These are phyloP conservation scores for Syngnathus rostellatus DNA, from an alignment of 2,797 vertebrate species.

Conservation along the genomic window DNA sequence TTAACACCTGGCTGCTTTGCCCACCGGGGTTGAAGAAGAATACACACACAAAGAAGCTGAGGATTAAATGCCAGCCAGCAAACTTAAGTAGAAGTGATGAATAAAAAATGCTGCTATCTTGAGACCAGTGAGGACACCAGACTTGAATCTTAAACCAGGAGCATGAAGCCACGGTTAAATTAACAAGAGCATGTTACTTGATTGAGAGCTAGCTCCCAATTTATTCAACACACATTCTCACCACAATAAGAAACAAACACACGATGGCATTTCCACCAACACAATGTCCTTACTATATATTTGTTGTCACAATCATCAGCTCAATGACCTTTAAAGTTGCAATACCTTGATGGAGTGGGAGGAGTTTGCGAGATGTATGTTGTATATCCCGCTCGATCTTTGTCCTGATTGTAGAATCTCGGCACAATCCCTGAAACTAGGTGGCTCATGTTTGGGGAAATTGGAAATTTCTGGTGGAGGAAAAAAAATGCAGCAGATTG, in stretches of 20 bases:
- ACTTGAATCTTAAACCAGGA: constrained; percentile 30
- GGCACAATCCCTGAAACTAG: constrained; percentile 71
- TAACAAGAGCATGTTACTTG: constrained; percentile 24
- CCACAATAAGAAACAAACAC: constrained; percentile 25
- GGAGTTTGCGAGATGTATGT: constrained; percentile 66
- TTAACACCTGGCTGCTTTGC: constrained; percentile 63
- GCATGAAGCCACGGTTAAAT: constrained; percentile 33
- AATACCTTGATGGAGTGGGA: constrained; percentile 69
- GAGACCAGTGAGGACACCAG: constrained; percentile 21
- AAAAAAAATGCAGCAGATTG: background rate
- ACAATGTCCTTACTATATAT: background rate
- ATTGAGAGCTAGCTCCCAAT: constrained; percentile 28
- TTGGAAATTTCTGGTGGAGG: constrained; percentile 60
- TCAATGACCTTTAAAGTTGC: constrained; percentile 41
- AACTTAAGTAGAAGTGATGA: constrained; percentile 50
- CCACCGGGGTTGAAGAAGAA: constrained; percentile 57
- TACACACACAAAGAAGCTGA: constrained; percentile 12
- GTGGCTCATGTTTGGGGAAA: constrained; percentile 49
- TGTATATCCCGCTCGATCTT: constrained; percentile 69
- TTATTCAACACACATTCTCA: constrained; percentile 21
- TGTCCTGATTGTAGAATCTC: constrained; percentile 69
- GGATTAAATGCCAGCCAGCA: constrained; percentile 35
- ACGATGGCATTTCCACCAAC: constrained; percentile 43
- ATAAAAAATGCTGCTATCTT: constrained; percentile 39
- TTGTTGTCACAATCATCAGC: constrained; percentile 35